Evolutionary conservation across 2,113 vertebrate species (phyloP), one percentile per base, ranked within the genome.

Genomic region (Agapornis roseicollis): DNA sequence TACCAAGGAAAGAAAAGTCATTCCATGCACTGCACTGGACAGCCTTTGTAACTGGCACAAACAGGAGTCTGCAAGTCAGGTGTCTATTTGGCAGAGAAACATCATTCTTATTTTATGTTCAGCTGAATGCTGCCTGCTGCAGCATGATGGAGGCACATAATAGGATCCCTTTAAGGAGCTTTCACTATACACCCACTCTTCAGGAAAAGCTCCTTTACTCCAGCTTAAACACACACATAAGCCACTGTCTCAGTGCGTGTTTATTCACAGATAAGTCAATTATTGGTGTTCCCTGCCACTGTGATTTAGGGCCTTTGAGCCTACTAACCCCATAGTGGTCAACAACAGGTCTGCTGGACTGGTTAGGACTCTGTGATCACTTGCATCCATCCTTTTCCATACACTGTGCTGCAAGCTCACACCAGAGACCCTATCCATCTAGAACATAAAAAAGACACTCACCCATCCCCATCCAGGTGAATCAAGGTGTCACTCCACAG

Each of bases 381-480:
- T 60, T 35, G 29, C 83, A 64, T 71, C 50, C 60, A 68, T 68
- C 80, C 79, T n/a, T n/a, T n/a, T n/a, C 85, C 60, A 50, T 1
- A 16, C 15, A 28, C 18, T 1, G 0, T 14, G 35, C 17, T 68
- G 42, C 31, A 72, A 52, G 71, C 42, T 68, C 52, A 58, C 18
- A 27, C 22, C 0, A 11, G 44, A 46, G 44, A 46, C 24, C 28
- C 50, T 90, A 68, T 18, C 60, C 68, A 37, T 17, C 29, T 1
- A 52, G 76, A 49, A 89, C 10, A 5, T 17, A 61, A 2, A 25
- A 19, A 71, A 90, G 41, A 53, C n/a, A 96, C 98, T 99, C 98
- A 99, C 99, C 99, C 99, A 61, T 99, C 99, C 89, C 99, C 99
- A 35, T 99, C 99, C 99, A 99, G 97, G 98, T 99, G 99, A 96